Evolutionary conservation across 2,888 invertebrate species (phyloP), one percentile per base, ranked within the genome.

Genomic region (Drosophila nigricruria): DNA sequence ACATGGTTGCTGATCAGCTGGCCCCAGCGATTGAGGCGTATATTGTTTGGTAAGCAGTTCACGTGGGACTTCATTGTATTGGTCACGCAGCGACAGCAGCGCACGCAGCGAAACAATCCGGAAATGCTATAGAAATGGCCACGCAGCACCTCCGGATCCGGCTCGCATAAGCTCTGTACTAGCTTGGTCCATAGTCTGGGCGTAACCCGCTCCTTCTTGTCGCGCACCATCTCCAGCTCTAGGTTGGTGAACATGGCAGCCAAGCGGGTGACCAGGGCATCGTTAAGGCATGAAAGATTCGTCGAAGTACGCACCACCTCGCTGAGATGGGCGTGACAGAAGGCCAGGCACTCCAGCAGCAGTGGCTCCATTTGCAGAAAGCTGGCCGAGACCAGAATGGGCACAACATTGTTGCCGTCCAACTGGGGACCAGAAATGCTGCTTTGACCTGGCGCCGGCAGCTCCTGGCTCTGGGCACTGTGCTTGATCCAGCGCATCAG

Each of bases 401-500:
- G 98, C 60, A 98, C 95, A 2, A 98, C 98, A 92, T 97, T 98
- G 87, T 94, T 95, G 0, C 97, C 94, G 91, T 98, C 97, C 47
- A 97, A 92, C 47, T 93, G 92, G 0, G 97, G 97, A 0, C 78
- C 84, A 94, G 68, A 18, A 0, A 25, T 0, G 70, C 42, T 67
- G 16, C 53, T 65, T 5, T 89, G 90, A 9, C 72, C 66, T 5
- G 89, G 73, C 5, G 71, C 58, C 5, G 65, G 72, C 25, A 81
- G 5, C 18, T 87, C 90, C 57, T 75, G 72, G 12, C 58, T 67
- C 42, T 67, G 85, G 34, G 69, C 93, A 81, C 96, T 96, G 34
- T 95, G 94, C 92, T 98, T 97, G n/a, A 98, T 97, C 97, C 98
- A 98, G 77, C 96, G 95, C 96, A 98, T 98, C 59, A 99, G 93